These are phyloP conservation scores for Pipistrellus kuhlii DNA, from an alignment of 2,797 vertebrate species.

Conservation along the genomic window DNA sequence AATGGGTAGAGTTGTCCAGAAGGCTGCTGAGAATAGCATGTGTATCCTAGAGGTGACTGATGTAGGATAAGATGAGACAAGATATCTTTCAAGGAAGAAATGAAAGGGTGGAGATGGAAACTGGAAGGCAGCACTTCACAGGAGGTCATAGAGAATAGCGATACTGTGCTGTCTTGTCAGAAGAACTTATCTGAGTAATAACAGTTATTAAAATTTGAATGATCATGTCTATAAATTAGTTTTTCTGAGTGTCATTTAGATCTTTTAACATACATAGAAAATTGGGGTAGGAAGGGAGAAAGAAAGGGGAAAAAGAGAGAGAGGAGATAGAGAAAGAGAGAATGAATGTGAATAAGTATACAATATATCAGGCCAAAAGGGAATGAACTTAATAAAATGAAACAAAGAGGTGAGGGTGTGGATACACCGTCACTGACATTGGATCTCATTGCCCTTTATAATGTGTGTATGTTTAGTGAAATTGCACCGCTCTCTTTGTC, in stretches of 20 bases:
- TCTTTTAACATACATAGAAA: not conserved
- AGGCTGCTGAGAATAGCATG: not conserved
- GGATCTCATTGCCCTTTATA: slow-evolving; percentile 72
- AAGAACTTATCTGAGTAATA: not conserved
- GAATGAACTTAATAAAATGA: slow-evolving; percentile 31
- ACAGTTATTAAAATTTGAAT: not conserved
- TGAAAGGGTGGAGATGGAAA: not conserved
- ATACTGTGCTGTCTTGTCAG: not conserved
- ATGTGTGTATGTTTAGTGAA: slow-evolving; percentile 70
- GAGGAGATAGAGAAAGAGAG: not conserved
- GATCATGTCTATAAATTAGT: not conserved
- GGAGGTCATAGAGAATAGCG: not conserved
- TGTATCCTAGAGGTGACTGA: not conserved
- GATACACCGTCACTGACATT: slow-evolving; percentile 17
- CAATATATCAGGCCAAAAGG: not conserved
- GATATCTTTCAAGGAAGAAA: not conserved
- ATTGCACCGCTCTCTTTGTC: slow-evolving; percentile 62
- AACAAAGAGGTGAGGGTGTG: not conserved
- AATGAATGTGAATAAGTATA: not conserved
- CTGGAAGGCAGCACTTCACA: no score
- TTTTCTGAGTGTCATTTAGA: not conserved
- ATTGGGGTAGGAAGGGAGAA: not conserved
- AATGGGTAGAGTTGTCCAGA: not conserved
- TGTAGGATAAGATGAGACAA: not conserved
- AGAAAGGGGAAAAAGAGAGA: not conserved